Evolutionary conservation across 2,113 vertebrate genomes (phyloP), one percentile per base, ranked within the genome.

Genomic region (Microcebus griseorufus): DNA sequence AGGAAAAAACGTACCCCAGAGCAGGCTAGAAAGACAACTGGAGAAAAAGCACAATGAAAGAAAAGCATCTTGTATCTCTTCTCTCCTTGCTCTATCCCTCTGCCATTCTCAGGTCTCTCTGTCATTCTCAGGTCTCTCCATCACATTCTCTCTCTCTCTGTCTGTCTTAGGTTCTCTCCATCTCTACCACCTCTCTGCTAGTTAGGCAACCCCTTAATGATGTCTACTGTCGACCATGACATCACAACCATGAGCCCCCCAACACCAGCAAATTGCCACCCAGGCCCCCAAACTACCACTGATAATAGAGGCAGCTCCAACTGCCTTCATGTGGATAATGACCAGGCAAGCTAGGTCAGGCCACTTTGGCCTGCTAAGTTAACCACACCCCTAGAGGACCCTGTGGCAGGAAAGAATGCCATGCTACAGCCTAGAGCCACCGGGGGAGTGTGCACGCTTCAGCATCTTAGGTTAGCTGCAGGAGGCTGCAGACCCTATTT

Each of bases 271-370:
- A 98, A 98, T 95, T 93, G 78, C 86, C 79, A 65, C 64, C 64
- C 94, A 45, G 39, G 58, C 0, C 0, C 3, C 0, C 22, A 73
- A 48, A 93, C 78, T 96, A 98, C 98, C 88, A 98, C 0, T 42
- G 95, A 51, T 69, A 94, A 95, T 97, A 93, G 51, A 32, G 91
- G 53, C 0, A 51, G 78, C 82, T 97, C 94, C 85, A 1, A 7
- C 89, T 60, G 76, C 90, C 93, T 95, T 95, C 25, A 3, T 55
- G 22, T 83, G 48, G 97, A 96, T 98, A 98, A 98, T 79, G 75
- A 97, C 3, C 29, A 60, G 97, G 93, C 0, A 0, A 73, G 51
- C 5, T 22, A 1, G 0, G 0, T 7, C 45, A 23, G 93, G 80
- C 76, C 42, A 16, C 72, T 90, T 39, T 0, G 0, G 82, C 97